phyloP scores from a whole-genome alignment of 2,113 vertebrate species.

The Budorcas taxicolor region DNA sequence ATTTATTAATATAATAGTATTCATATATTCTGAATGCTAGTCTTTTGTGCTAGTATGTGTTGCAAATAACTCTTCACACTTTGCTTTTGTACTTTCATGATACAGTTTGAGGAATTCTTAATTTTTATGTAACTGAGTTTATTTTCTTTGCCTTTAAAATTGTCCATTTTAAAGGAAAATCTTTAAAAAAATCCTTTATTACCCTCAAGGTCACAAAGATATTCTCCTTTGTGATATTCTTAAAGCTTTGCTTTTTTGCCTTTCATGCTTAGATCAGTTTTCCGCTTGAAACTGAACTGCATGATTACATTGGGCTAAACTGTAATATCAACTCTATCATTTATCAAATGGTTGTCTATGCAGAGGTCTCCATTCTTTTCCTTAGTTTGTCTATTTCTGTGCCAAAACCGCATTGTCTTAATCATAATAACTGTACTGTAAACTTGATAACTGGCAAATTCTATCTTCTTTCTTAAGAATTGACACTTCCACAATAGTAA shows the following conservation, averaged over 20 bases:
- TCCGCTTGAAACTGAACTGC: background rate
- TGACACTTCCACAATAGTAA: background rate
- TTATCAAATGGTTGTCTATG: background rate
- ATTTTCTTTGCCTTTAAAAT: background rate
- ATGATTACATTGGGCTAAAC: background rate
- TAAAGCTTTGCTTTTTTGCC: background rate
- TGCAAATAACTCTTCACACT: background rate
- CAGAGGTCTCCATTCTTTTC: background rate
- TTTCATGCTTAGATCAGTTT: background rate
- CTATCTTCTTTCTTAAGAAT: background rate
- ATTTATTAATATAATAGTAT: background rate
- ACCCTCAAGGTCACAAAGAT: background rate
- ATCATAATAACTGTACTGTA: background rate
- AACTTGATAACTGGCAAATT: background rate
- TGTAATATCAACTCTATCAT: background rate
- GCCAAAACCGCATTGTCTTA: background rate
- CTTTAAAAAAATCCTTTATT: background rate
- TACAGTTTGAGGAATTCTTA: background rate
- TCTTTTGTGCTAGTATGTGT: background rate
- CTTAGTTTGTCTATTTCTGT: background rate
- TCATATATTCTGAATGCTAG: background rate
- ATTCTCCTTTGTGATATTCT: background rate
- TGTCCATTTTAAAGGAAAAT: background rate
- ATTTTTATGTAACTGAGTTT: background rate
- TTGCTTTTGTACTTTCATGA: background rate